Conservation (phyloP, 2,888 invertebrate species). For the Eupithecia insigniata region DNA sequence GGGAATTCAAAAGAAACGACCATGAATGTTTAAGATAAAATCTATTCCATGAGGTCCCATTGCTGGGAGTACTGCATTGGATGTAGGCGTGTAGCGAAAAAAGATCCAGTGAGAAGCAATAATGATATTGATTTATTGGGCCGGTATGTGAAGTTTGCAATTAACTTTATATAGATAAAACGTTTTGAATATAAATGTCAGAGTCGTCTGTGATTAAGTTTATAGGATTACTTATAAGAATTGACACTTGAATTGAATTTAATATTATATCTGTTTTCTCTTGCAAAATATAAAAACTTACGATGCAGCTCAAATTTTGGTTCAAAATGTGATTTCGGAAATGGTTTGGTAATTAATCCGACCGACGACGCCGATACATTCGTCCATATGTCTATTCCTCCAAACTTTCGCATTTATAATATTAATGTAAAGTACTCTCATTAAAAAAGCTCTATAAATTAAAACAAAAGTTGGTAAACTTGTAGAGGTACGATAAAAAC, state of each 20-base stretch:
- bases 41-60: conserved; percentile 5
- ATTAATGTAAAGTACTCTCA: not conserved
- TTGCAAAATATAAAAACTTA: too few relatives aligned
- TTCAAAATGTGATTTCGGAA: too few relatives aligned
- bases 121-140: conserved; percentile 6
- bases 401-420: too few relatives aligned
- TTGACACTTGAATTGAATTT: not conserved
- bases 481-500: conserved; percentile 11
- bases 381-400: too few relatives aligned
- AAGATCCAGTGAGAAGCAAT: not conserved
- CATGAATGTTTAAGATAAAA: conserved; percentile 18
- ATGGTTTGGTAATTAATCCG: too few relatives aligned
- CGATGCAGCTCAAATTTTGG: too few relatives aligned
- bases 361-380: too few relatives aligned
- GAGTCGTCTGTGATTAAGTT: not conserved
- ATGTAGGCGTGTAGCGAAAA: not conserved
- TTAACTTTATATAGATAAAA: not conserved
- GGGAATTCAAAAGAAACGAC: not conserved
- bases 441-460: not conserved
- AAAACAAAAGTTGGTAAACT: conserved; percentile 21
- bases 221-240: not conserved
- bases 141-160: not conserved
- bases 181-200: not conserved
- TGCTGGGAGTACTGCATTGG: conserved; percentile 13
- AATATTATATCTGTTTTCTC: too few relatives aligned